Conservation (phyloP, 2,113 vertebrate species). For the Mormyrus iriodes region DNA sequence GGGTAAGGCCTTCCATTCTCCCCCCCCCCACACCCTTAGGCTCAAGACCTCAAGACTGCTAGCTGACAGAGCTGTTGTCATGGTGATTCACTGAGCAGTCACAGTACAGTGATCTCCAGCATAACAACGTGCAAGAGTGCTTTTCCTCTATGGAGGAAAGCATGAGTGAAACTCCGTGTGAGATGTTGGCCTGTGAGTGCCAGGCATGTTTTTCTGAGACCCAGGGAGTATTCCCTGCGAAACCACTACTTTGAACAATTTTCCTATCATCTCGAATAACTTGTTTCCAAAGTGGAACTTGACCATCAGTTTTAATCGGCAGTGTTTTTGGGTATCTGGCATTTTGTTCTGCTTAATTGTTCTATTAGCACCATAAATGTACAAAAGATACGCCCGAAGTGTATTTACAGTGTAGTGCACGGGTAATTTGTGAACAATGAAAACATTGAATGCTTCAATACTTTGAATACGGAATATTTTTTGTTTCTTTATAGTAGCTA, state of each 20-base stretch:
- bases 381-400: not conserved
- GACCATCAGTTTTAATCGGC: not conserved
- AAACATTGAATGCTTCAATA: not conserved
- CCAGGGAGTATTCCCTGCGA: not conserved
- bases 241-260: not conserved
- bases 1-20: not conserved
- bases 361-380: not conserved
- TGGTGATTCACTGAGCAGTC: constrained; percentile 36
- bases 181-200: not conserved
- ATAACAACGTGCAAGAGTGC: constrained; percentile 15
- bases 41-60: constrained; percentile 32
- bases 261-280: not conserved
- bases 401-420: not conserved
- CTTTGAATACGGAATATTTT: not conserved
- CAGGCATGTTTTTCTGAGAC: not conserved
- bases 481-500: not conserved
- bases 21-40: not conserved
- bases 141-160: not conserved
- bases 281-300: not conserved
- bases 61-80: constrained; percentile 47
- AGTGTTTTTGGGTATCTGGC: not conserved
- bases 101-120: constrained; percentile 33
- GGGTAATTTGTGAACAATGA: not conserved
- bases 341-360: not conserved
- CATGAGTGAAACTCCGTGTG: not conserved